Evolutionary conservation across 2,797 vertebrate genomes (phyloP).

Genomic region (Lophotriccus pileatus): DNA sequence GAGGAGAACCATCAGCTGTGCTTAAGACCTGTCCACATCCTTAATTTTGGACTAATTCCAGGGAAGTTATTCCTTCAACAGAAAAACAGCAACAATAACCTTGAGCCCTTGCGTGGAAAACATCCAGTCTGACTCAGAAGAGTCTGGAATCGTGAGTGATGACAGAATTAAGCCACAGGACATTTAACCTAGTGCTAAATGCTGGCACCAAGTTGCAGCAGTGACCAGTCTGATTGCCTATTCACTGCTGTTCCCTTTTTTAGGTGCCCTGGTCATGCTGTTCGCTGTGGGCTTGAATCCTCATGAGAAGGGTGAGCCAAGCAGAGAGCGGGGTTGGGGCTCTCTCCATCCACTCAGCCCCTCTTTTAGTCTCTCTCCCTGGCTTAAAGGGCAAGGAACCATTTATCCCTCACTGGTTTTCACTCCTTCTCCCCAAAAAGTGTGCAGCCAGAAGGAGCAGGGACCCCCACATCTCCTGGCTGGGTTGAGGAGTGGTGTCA

Average conservation of each 20-base stretch:
- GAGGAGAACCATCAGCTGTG: background rate
- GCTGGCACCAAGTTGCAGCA: background rate
- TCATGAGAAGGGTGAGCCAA: background rate
- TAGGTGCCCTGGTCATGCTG: background rate
- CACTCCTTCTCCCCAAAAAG: background rate
- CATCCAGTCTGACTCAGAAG: background rate
- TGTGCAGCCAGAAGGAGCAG: background rate
- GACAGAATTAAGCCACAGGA: background rate
- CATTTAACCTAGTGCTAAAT: background rate
- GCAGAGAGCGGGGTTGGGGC: background rate
- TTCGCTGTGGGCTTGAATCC: background rate
- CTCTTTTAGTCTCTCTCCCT: background rate
- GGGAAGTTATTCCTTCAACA: accelerated
- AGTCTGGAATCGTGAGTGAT: background rate
- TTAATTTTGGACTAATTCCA: background rate
- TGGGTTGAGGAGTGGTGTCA: background rate
- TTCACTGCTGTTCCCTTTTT: background rate
- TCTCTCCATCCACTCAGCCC: background rate
- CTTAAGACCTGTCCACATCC: background rate
- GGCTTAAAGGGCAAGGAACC: background rate
- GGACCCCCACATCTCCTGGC: background rate
- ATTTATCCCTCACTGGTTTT: background rate
- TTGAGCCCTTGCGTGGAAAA: background rate
- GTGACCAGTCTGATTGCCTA: background rate
- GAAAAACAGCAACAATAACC: background rate